Evolutionary conservation across 2,888 invertebrate genomes (phyloP), one percentile per base, ranked within the genome.

Genomic region (Archips xylosteana): DNA sequence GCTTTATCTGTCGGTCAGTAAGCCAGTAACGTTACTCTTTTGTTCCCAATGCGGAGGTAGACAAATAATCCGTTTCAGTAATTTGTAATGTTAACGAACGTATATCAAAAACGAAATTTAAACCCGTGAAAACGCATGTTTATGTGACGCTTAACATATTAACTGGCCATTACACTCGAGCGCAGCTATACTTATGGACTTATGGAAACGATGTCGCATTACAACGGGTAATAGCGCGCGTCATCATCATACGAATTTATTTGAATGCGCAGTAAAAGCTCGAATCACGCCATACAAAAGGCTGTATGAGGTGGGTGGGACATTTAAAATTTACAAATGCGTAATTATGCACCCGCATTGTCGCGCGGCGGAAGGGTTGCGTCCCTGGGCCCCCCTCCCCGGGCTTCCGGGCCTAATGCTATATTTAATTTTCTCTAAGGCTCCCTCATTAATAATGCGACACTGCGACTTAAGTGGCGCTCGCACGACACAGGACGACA

Each of bases 361-460:
- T 94, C 92, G 92, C 89, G 88, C 86, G 85, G 85, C 86, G 85
- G 85, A 91, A 92, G 91, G 94, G 93, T 91, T 92, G 87, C 82
- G 82, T 81, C 80, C 79, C 84, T 83, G 82, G 82, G 81, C 82
- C 78, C 68, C 77, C 85, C 85, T 83, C 86, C 85, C 86, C 86
- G 85, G 87, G 92, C 90, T 92, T 92, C 93, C 93, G 92, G 88
- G 91, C 91, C 94, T 94, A 94, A 94, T 94, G 94, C 94, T 94
- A 94, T 94, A 94, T 94, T 94, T 94, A 94, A 94, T 94, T 94
- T 94, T 94, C 92, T 93, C 92, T 93, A 94, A 94, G 94, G 91
- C 94, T 92, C 92, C 87, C 93, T 94, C 94, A 94, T 94, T 94
- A 94, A 94, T 94, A 94, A 92, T 92, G 89, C 89, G 92, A 90